phyloP scores from a whole-genome alignment of 2,888 invertebrate species.

The Sinodicranocentrus sp. region DNA sequence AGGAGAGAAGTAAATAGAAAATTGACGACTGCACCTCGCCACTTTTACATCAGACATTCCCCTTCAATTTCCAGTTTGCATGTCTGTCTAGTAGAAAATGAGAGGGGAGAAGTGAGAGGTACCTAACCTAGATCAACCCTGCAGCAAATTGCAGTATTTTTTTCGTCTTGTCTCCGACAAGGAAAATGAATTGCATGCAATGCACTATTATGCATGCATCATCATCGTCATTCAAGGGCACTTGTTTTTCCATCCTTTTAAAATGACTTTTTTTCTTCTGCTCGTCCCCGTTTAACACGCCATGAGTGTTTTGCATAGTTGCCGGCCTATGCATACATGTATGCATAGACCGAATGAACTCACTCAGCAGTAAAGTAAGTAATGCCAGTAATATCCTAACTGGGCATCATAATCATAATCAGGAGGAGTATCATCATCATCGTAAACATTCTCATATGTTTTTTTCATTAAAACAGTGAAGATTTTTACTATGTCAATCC shows the following conservation, averaged over 20 bases:
- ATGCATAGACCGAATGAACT: background rate
- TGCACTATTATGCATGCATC: background rate
- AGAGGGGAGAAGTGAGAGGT: constrained; percentile 14
- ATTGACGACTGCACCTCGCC: no score
- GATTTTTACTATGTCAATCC: constrained; percentile 44
- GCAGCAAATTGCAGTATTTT: background rate
- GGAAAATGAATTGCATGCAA: background rate
- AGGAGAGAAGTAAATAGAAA: no score
- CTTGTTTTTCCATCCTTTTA: constrained; percentile 30
- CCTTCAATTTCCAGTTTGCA: no score
- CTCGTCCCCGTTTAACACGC: no score
- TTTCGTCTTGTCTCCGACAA: background rate
- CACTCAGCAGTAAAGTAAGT: background rate
- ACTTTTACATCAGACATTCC: no score
- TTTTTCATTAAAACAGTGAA: background rate
- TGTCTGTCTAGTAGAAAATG: background rate
- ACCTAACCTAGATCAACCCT: constrained; percentile 17
- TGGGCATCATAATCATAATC: background rate
- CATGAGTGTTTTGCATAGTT: no score
- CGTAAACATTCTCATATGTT: background rate
- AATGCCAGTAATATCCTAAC: background rate
- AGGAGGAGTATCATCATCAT: constrained; percentile 1
- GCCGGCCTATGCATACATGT: background rate
- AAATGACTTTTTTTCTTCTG: no score
- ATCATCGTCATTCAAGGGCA: constrained; percentile 46